Evolutionary conservation across 2,113 vertebrate species (phyloP).

Genomic region (Cephalopterus ornatus): DNA sequence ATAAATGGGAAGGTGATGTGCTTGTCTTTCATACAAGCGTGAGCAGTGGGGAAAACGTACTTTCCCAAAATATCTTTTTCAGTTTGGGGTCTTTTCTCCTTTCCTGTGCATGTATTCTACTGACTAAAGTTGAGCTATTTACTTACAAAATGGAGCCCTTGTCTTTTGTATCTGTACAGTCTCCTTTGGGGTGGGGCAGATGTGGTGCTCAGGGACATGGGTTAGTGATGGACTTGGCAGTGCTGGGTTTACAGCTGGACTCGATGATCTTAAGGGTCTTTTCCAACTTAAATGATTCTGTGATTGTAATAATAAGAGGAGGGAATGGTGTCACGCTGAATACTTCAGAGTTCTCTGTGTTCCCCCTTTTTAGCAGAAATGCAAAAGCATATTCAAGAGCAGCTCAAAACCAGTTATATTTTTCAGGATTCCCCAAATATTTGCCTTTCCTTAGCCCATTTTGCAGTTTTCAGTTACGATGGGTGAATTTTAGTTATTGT

Average conservation of each 20-base stretch:
- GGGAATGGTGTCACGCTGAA: not conserved
- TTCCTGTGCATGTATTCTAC: not conserved
- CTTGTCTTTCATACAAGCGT: not conserved
- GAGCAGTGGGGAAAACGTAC: not conserved
- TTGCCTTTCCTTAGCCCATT: not conserved
- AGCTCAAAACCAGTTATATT: not conserved
- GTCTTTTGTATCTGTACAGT: not conserved
- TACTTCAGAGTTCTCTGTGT: not conserved
- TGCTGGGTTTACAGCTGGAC: not conserved
- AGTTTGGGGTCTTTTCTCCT: not conserved
- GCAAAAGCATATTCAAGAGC: not conserved
- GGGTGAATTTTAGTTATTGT: not conserved
- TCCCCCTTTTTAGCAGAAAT: not conserved
- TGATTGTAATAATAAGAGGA: not conserved
- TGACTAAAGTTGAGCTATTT: not conserved
- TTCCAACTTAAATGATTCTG: not conserved
- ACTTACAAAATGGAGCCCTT: not conserved
- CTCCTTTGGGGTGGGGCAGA: not conserved
- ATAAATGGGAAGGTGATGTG: not conserved
- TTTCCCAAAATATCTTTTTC: not conserved
- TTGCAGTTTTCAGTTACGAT: not conserved
- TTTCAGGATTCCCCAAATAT: not conserved
- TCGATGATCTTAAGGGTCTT: not conserved
- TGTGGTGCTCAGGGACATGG: not conserved
- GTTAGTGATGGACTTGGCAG: not conserved